phyloP scores from a whole-genome alignment of 2,113 vertebrate genomes.

The Casuarius casuarius region DNA sequence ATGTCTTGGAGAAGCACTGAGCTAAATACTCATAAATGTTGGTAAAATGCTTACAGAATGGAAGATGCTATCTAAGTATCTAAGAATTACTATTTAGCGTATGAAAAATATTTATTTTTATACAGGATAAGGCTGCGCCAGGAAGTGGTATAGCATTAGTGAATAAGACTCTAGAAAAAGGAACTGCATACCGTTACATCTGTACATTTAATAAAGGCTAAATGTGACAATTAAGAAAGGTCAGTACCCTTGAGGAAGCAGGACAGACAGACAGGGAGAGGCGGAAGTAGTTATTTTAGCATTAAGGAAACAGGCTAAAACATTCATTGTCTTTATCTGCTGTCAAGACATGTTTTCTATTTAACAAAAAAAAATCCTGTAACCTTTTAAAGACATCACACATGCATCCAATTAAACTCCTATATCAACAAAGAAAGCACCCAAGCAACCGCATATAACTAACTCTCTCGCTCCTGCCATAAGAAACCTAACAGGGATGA shows the following conservation, averaged over 20 bases:
- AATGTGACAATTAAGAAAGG: conserved; percentile 56
- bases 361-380: conserved; percentile 30
- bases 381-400: conserved; percentile 2
- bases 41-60: background rate
- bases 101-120: conserved; percentile 45
- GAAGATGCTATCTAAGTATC: background rate
- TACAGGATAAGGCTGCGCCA: conserved; percentile 12
- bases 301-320: background rate
- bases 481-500: background rate
- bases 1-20: background rate
- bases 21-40: background rate
- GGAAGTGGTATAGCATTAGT: background rate
- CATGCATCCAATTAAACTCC: background rate
- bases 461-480: background rate
- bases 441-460: background rate
- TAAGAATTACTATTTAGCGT: background rate
- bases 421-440: background rate
- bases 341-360: background rate
- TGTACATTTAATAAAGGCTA: conserved; percentile 57
- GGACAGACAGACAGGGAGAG: conserved; percentile 53
- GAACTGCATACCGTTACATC: background rate
- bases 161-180: conserved; percentile 25
- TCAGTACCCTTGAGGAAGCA: conserved; percentile 53
- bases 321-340: conserved; percentile 24
- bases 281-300: conserved; percentile 42